These are phyloP conservation scores for Acipenser oxyrinchus DNA, from an alignment of 2,797 vertebrate genomes.

Conservation along the genomic window DNA sequence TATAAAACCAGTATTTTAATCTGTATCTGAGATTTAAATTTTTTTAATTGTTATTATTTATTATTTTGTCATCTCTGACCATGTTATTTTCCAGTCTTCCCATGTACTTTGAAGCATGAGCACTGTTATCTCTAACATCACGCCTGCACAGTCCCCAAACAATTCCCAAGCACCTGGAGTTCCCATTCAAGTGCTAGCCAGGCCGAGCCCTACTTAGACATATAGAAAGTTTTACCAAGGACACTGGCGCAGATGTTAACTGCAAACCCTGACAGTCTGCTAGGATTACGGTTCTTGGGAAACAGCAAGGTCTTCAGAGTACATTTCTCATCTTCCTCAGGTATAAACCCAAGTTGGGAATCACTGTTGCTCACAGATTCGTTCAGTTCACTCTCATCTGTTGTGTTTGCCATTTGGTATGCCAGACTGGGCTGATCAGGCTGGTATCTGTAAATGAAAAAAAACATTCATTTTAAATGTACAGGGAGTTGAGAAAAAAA, in stretches of 20 bases:
- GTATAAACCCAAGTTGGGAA: slow-evolving; percentile 61
- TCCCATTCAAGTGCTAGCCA: no score
- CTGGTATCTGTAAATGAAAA: slow-evolving; percentile 69
- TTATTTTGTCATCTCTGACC: no score
- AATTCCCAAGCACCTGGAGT: no score
- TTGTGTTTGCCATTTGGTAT: slow-evolving; percentile 79
- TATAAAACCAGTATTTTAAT: no score
- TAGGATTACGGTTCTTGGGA: slow-evolving; percentile 68
- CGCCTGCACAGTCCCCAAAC: no score
- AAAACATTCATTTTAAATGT: background rate
- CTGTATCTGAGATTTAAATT: no score
- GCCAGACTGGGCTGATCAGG: slow-evolving; percentile 70
- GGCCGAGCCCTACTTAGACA: slow-evolving; percentile 1
- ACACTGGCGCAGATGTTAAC: slow-evolving; percentile 71
- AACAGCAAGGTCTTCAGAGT: slow-evolving; percentile 58
- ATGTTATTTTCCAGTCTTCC: no score
- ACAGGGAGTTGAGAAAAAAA: no score
- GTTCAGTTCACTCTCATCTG: slow-evolving; percentile 63
- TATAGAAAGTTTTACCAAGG: slow-evolving; percentile 61
- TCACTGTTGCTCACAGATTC: slow-evolving; percentile 64
- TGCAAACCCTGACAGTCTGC: slow-evolving; percentile 63
- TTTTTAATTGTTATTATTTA: no score
- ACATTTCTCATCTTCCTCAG: slow-evolving; percentile 51
- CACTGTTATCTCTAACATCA: no score
- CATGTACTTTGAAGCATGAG: no score